Evolutionary conservation across 2,888 invertebrate genomes (phyloP).

Genomic region (Phyllotreta striolata): DNA sequence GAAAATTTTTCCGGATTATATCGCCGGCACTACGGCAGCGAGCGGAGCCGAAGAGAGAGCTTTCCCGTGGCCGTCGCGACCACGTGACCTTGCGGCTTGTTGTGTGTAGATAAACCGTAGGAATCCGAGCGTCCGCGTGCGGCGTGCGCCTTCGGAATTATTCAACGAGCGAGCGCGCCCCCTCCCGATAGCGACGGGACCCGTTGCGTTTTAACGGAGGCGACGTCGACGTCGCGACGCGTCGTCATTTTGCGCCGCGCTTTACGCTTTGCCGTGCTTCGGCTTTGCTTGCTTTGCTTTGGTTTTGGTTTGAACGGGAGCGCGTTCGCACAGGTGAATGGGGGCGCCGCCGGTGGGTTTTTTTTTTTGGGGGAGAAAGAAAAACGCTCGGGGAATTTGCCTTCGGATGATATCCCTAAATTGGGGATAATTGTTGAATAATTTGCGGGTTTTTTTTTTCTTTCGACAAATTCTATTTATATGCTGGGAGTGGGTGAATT

Average conservation of each 20-base stretch:
- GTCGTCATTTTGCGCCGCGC: slow-evolving; percentile 5
- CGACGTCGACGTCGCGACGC: too few species aligned
- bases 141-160: slow-evolving; percentile 11
- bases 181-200: slow-evolving; percentile 1
- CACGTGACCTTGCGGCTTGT: slow-evolving; percentile 41
- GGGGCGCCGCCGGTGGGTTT: too few species aligned
- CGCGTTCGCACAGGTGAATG: slow-evolving; percentile 5
- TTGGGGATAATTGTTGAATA: too few species aligned
- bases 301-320: background rate
- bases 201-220: background rate
- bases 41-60: background rate
- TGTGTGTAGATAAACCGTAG: slow-evolving; percentile 22
- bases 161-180: slow-evolving; percentile 14
- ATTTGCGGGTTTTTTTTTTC: too few species aligned
- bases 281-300: too few species aligned
- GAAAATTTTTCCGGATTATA: background rate
- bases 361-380: too few species aligned
- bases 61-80: slow-evolving; percentile 24
- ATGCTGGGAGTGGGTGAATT: too few species aligned
- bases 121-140: slow-evolving; percentile 9
- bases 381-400: too few species aligned
- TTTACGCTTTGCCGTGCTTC: background rate
- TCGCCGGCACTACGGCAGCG: slow-evolving; percentile 1
- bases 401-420: too few species aligned
- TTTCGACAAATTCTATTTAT: too few species aligned